A percentile compares a stretch with the other conserved stretches of the same genome.
These are phyloP conservation scores for Pseudococcus viburni DNA, from an alignment of 2,888 invertebrate genomes.

Conservation along the genomic window DNA sequence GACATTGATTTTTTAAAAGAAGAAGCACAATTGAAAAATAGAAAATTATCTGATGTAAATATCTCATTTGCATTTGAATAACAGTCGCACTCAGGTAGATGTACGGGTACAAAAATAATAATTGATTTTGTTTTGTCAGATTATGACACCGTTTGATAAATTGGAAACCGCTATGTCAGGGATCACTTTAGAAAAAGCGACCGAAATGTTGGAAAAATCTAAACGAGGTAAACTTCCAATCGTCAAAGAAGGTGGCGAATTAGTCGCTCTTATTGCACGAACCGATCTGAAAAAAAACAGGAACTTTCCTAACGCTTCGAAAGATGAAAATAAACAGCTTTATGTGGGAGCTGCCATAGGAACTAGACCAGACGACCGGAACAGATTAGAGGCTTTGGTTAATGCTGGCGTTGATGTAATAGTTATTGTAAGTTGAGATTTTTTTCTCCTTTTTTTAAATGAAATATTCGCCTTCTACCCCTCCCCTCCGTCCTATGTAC, in stretches of 20 bases:
- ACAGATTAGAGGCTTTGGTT: conserved; percentile 84
- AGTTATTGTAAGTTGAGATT: conserved; percentile 77
- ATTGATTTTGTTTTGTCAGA: conserved; percentile 71
- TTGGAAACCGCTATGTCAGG: conserved; percentile 92
- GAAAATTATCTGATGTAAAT: conserved; percentile 78
- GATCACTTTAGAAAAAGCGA: conserved; percentile 93
- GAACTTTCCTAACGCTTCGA: conserved; percentile 96
- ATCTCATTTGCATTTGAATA: conserved; percentile 49
- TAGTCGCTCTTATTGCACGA: conserved; percentile 95
- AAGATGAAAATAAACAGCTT: conserved; percentile 95
- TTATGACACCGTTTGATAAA: conserved; percentile 89
- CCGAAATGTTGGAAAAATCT: conserved; percentile 93
- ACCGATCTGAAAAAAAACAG: conserved; percentile 98
- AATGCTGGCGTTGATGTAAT: conserved; percentile 96
- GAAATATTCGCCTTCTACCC: no score
- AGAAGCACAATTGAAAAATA: conserved; percentile 71
- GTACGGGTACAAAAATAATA: neutral
- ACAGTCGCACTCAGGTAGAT: neutral
- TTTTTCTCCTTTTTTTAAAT: no score
- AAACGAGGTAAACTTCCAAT: conserved; percentile 96
- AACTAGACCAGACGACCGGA: conserved; percentile 87
- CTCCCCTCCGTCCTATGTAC: no score
- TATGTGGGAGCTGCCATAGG: conserved; percentile 95
- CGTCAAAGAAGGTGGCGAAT: conserved; percentile 85
- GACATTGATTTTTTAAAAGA: conserved; percentile 94